Conservation (phyloP, 2,113 vertebrate genomes). For the Pollimyrus isidori region DNA sequence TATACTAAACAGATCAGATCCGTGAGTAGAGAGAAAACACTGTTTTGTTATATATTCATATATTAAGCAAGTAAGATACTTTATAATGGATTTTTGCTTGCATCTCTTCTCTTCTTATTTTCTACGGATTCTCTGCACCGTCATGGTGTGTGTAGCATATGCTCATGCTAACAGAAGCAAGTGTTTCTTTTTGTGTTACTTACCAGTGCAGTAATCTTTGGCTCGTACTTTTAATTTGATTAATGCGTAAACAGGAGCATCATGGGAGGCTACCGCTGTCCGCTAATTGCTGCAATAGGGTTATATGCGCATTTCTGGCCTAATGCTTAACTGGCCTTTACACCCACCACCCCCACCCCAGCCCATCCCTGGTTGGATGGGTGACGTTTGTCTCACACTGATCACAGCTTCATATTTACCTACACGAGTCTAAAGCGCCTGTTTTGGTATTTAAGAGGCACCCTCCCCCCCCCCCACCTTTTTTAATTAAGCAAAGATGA, state of each 20-base stretch:
- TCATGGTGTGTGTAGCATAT: conserved; percentile 56
- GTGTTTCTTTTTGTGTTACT: conserved; percentile 54
- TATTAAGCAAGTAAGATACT: background rate
- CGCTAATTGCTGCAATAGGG: conserved; percentile 57
- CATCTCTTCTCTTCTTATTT: background rate
- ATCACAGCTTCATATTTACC: conserved; percentile 16
- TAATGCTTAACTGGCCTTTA: background rate
- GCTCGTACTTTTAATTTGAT: conserved; percentile 93
- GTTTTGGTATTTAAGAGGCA: background rate
- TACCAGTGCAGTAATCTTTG: conserved; percentile 76
- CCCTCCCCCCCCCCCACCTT: too few relatives aligned
- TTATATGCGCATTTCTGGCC: conserved; percentile 6
- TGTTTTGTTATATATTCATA: background rate
- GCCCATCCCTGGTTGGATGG: background rate
- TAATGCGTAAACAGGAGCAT: conserved; percentile 77
- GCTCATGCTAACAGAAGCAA: conserved; percentile 74
- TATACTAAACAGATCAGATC: background rate
- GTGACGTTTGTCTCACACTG: conserved; percentile 47
- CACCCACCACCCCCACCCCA: too few relatives aligned
- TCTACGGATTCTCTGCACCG: background rate
- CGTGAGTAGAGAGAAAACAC: background rate
- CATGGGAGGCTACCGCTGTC: conserved; percentile 56
- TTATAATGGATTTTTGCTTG: background rate
- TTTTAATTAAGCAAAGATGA: conserved; percentile 5
- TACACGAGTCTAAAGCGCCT: background rate